Conservation (phyloP, 2,113 vertebrate species). For the Seriola quinqueradiata region DNA sequence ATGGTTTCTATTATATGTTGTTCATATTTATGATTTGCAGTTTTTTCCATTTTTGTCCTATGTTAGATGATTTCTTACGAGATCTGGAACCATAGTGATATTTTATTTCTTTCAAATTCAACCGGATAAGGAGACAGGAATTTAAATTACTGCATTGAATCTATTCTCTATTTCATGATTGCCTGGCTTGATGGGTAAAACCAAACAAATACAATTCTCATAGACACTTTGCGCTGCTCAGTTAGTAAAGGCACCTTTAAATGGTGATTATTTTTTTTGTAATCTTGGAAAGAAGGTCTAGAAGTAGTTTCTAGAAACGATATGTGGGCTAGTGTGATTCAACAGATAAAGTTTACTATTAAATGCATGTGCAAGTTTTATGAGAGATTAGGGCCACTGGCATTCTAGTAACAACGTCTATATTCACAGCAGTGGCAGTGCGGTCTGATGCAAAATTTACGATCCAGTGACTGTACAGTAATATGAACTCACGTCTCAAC, state of each 20-base stretch:
- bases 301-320: background rate
- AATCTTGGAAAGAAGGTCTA: background rate
- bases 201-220: constrained; percentile 1
- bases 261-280: background rate
- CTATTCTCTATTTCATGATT: background rate
- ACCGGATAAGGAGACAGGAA: background rate
- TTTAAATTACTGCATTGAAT: background rate
- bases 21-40: constrained; percentile 6
- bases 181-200: background rate
- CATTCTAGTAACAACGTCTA: background rate
- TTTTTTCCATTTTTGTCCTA: background rate
- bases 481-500: constrained; percentile 23
- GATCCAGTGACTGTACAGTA: constrained; percentile 32
- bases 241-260: constrained; percentile 1
- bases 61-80: background rate
- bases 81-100: background rate
- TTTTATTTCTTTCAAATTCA: background rate
- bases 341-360: background rate
- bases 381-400: background rate
- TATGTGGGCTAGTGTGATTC: background rate
- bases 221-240: background rate
- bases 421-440: background rate
- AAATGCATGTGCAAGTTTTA: background rate
- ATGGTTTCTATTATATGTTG: constrained; percentile 19
- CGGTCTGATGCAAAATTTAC: constrained; percentile 27